Base-by-base conservation (phyloP, 2,113 vertebrate genomes). In the Alligator sinensis region DNA sequence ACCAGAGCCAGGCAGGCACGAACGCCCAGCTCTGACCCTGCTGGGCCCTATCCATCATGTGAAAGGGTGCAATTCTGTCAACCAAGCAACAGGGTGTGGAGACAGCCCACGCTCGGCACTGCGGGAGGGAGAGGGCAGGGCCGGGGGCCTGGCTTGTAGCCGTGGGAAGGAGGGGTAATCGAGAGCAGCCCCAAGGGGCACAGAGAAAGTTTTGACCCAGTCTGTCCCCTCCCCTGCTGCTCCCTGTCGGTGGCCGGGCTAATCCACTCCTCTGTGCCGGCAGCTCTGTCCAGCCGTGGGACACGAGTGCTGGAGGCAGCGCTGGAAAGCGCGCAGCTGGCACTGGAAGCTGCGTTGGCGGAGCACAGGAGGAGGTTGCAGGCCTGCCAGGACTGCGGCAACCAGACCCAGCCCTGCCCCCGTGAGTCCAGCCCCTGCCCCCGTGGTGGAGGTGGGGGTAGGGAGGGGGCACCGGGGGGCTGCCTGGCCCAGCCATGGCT, bases 281-380 rank as follows among this genome's bases (percentile, higher is more conserved):
- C 96, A 99, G 99, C 98, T 1, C 96, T 99, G 77, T 99, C 99
- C 0, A 98, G 98, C 87, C 98, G 98, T 2, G 99, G 99, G 25
- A 99, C 99, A 0, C 97, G 99, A 90, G 98, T 99, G 90, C 96
- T 99, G 78, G 99, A 99, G 96, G 98, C 98, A 0, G 98, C 98
- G 0, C 97, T 99, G 97, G 97, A 98, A 38, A 98, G 97, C 0
- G 99, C 98, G 0, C 93, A 99, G 83, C 98, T 98, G 60, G 96
- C 98, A 2, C 96, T 99, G n/a, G 98, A 99, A 19, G 94, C 74
- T 28, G 98, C 98, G 0, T 95, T 98, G 55, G 97, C 97, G 0
- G 98, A 99, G 83, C 98, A 97, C 58, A 97, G 97, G 83, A 96
- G 34, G 64, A 98, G 96, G 34, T 96, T 94, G 75, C 96, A 97